Conservation (phyloP, 2,113 vertebrate genomes). For the Hydropotes inermis region DNA sequence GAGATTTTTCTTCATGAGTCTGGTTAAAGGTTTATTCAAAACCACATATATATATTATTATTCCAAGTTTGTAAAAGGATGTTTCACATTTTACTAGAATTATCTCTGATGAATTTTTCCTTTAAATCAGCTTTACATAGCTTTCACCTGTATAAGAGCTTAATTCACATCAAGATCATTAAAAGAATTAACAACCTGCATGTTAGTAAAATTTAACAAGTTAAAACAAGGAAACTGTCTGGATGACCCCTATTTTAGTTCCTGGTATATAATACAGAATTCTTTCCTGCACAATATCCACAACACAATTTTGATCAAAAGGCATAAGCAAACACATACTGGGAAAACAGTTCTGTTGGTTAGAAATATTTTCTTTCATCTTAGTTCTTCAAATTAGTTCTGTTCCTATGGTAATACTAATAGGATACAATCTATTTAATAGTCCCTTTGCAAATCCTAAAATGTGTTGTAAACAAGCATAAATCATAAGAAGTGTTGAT, state of each 20-base stretch:
- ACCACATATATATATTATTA: background rate
- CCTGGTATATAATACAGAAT: background rate
- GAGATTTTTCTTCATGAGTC: background rate
- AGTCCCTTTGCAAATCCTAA: background rate
- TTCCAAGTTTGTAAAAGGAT: background rate
- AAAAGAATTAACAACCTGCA: background rate
- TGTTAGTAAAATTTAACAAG: slow-evolving; percentile 1
- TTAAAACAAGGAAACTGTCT: background rate
- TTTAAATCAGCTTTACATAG: background rate
- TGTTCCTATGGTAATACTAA: slow-evolving; percentile 5
- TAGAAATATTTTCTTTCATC: background rate
- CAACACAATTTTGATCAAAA: background rate
- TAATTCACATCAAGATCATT: slow-evolving; percentile 6
- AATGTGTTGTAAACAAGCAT: background rate
- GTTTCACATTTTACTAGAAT: background rate
- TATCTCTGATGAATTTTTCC: background rate
- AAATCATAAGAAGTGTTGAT: background rate
- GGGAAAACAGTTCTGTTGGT: background rate
- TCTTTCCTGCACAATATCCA: background rate
- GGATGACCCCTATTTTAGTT: background rate
- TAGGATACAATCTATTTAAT: background rate
- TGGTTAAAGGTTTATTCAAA: background rate
- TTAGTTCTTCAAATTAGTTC: slow-evolving; percentile 35
- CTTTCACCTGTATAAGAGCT: background rate
- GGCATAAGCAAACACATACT: background rate